phyloP scores from a whole-genome alignment of 1,140 invertebrate species.

The Drosophila orena region DNA sequence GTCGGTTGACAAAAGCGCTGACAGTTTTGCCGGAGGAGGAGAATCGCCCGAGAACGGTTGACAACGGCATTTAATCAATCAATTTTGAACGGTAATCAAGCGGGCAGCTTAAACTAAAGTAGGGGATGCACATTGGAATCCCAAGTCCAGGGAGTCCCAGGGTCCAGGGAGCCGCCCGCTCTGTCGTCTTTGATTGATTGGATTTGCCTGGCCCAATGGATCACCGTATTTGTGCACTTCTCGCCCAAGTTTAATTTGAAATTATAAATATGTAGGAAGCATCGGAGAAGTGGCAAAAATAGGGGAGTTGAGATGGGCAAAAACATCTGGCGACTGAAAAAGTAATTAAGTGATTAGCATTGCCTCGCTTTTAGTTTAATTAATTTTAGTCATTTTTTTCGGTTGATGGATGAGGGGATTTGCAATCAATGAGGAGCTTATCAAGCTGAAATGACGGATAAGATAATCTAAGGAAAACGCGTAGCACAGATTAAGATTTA shows the following conservation, averaged over 20 bases:
- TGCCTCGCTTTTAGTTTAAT: constrained; percentile 64
- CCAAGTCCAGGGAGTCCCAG: constrained; percentile 6
- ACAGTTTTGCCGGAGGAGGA: constrained; percentile 45
- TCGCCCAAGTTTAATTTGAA: constrained; percentile 70
- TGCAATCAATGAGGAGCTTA: constrained; percentile 26
- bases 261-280: constrained; percentile 71
- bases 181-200: constrained; percentile 74
- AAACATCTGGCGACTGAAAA: constrained; percentile 67
- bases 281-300: background rate
- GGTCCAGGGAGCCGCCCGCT: constrained; percentile 35
- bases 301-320: constrained; percentile 20
- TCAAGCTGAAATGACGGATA: constrained; percentile 41
- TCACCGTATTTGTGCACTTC: constrained; percentile 57
- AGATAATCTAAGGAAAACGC: constrained; percentile 14
- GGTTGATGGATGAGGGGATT: constrained; percentile 35
- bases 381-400: constrained; percentile 59
- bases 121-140: constrained; percentile 50
- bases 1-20: constrained; percentile 76
- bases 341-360: constrained; percentile 65
- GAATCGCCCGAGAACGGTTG: constrained; percentile 36
- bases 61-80: constrained; percentile 82
- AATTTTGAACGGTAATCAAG: constrained; percentile 83
- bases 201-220: constrained; percentile 66
- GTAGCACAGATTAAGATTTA: constrained; percentile 1
- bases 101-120: constrained; percentile 78